These are phyloP conservation scores for Athetis lepigone DNA, from an alignment of 2,888 invertebrate genomes.

Conservation along the genomic window DNA sequence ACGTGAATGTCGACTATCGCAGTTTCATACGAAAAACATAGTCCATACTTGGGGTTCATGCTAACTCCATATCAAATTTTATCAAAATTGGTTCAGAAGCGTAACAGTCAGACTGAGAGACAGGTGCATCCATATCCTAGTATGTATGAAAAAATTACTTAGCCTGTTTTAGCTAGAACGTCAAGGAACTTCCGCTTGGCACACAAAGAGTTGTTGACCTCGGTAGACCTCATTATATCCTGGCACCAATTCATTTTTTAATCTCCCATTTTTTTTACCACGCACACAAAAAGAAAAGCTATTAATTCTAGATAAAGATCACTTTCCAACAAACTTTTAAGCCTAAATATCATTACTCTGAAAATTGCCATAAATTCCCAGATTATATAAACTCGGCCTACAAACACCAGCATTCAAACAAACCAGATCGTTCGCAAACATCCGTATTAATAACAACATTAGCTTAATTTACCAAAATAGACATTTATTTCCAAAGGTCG, in stretches of 20 bases:
- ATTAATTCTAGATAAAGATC: background rate
- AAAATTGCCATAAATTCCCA: background rate
- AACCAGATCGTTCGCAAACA: conserved; percentile 9
- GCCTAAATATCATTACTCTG: background rate
- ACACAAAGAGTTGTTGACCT: background rate
- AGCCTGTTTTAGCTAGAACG: too few species aligned
- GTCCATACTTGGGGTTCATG: too few species aligned
- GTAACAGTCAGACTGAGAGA: too few species aligned
- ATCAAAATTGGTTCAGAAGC: too few species aligned
- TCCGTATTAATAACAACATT: conserved; percentile 43
- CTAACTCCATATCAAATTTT: too few species aligned
- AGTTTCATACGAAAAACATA: too few species aligned
- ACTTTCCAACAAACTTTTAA: background rate
- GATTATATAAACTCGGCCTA: conserved; percentile 14
- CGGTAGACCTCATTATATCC: background rate
- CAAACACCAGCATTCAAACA: conserved; percentile 34
- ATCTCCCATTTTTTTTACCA: background rate
- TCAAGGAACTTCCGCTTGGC: too few species aligned
- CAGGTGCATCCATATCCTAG: too few species aligned
- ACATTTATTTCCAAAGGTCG: conserved; percentile 49
- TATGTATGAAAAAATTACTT: too few species aligned
- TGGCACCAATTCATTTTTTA: background rate
- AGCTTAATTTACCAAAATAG: conserved; percentile 42
- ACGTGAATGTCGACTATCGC: too few species aligned
- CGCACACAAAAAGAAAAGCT: background rate